These are phyloP conservation scores for Palythoa heliodiscus DNA, from an alignment of 92 coral and sea anemone genomes.

Conservation along the genomic window DNA sequence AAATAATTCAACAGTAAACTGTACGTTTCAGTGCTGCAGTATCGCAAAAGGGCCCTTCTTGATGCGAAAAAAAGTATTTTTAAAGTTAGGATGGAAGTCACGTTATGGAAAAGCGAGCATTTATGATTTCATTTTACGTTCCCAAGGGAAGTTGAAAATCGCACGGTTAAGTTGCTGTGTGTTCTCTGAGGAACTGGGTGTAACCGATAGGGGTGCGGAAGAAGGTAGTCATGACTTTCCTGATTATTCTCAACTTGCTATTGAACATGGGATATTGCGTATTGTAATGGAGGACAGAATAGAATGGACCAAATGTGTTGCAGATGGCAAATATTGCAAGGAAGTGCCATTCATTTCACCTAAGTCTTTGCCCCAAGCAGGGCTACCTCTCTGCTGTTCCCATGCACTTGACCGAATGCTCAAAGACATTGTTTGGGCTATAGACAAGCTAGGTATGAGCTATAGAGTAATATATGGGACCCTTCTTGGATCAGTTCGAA, in stretches of 20 bases:
- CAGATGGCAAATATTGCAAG: constrained; percentile 62
- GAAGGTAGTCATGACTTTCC: constrained; percentile 54
- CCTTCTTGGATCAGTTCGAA: constrained; percentile 69
- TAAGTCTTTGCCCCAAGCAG: constrained; percentile 54
- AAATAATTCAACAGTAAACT: constrained; percentile 3
- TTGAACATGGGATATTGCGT: constrained; percentile 59
- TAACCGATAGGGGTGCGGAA: constrained; percentile 58
- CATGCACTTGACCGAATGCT: constrained; percentile 59
- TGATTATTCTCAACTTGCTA: constrained; percentile 62
- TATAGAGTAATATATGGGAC: constrained; percentile 71
- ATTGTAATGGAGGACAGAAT: constrained; percentile 64
- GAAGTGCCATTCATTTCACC: constrained; percentile 65
- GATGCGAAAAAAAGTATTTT: constrained; percentile 50
- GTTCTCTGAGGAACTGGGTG: constrained; percentile 40
- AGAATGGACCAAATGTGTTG: constrained; percentile 76
- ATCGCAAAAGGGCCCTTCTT: constrained; percentile 61
- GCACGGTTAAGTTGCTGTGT: constrained; percentile 60
- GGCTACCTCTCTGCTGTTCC: constrained; percentile 70
- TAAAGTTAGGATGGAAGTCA: constrained; percentile 26
- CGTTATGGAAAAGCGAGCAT: constrained; percentile 53
- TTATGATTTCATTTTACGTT: constrained; percentile 71
- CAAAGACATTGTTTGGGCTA: constrained; percentile 53
- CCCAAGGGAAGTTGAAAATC: constrained; percentile 57
- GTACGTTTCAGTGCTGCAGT: constrained; percentile 51
- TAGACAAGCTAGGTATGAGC: constrained; percentile 48